Conservation (phyloP, 2,888 invertebrate species). For the Campoletis raptor region DNA sequence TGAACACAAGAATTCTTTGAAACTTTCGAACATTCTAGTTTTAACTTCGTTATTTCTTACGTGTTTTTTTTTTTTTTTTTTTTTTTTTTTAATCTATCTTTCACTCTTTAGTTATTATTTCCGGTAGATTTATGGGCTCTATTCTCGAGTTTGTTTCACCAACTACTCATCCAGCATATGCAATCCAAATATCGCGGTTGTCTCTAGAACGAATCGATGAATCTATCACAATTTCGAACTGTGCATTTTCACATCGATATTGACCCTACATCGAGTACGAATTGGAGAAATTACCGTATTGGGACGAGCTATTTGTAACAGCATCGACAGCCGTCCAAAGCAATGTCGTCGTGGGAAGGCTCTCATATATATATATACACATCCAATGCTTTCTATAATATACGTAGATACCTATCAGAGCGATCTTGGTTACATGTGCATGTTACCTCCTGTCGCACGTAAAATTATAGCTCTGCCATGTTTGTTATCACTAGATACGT, state of each 20-base stretch:
- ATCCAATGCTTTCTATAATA: conserved; percentile 30
- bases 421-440: conserved; percentile 7
- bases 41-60: neutral
- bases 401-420: conserved; percentile 28
- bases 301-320: conserved; percentile 59
- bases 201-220: conserved; percentile 32
- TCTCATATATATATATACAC: neutral
- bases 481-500: conserved; percentile 24
- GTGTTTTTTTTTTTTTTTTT: neutral
- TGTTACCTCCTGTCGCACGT: conserved; percentile 11
- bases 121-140: conserved; percentile 7
- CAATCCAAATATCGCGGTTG: conserved; percentile 16
- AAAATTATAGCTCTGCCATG: conserved; percentile 33
- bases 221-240: conserved; percentile 41
- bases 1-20: neutral
- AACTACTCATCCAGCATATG: neutral
- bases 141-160: neutral
- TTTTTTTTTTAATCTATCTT: neutral
- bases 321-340: conserved; percentile 49
- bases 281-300: conserved; percentile 53
- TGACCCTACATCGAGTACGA: conserved; percentile 27
- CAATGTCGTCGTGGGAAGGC: conserved; percentile 43
- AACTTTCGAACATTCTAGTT: neutral
- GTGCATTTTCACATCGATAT: conserved; percentile 32
- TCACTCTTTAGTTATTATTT: conserved; percentile 1